Base-by-base conservation (phyloP, 2,888 invertebrate species). In the Abrostola tripartita region DNA sequence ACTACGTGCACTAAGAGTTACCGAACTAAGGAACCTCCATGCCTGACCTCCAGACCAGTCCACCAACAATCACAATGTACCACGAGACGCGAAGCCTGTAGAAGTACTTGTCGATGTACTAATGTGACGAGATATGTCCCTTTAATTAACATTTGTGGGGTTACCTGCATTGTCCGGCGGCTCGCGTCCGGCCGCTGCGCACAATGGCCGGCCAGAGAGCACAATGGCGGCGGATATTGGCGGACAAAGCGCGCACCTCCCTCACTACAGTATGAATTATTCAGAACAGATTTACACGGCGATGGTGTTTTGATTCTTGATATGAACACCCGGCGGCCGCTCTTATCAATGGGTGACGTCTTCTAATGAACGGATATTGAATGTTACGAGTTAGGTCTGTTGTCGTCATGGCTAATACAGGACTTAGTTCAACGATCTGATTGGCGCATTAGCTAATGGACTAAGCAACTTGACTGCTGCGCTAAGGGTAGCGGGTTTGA, bases 131-230 rank as follows among this genome's bases (percentile, higher is more conserved):
- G 56, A 61, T 57, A 64, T 55, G 61, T 52, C 35, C 54, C 24
- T 60, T 72, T 81, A 73, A 81, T 81, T 75, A 79, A 71, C 71
- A 79, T 75, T 68, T 63, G 69, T 57, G 67, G 52, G 60, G 65
- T 52, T 68, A 66, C 70, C 57, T 69, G 68, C 57, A 68, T 64
- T 71, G 71, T 78, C 53, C 59, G 63, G 51, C 44, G 7, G 6
- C n/a, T 11, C n/a, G n/a, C 41, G 40, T 0, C 41, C 44, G 55
- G 10, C 57, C 42, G 56, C 14, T 47, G 56, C 37, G 40, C 44
- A 78, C 71, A 66, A 67, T 57, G 12, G 67, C 66, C 52, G 59
- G 60, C 38, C 57, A 53, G 40, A 37, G 65, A 41, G 55, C 65
- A 76, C 77, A 75, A 75, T 70, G 37, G 52, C 47, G 24, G 53